Evolutionary conservation across 2,113 vertebrate genomes (phyloP), one percentile per base, ranked within the genome.

Genomic region (Symphodus melops): DNA sequence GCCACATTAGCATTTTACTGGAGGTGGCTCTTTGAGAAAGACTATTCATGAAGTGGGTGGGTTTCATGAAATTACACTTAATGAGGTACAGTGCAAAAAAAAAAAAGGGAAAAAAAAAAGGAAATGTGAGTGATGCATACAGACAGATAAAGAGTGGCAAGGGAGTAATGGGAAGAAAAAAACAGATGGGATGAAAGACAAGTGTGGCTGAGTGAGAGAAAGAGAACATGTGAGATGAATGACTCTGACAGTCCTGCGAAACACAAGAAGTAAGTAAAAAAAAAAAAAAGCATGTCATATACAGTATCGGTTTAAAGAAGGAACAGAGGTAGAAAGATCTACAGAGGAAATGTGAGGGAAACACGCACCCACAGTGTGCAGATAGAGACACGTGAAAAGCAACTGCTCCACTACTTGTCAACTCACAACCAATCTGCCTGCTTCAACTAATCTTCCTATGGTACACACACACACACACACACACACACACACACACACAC

Each of bases 1-100:
- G 77, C 52, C 46, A 37, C 83, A 91, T 90, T 91, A 89, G 63
- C 88, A 90, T 93, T 83, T 90, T 33, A 68, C 65, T 77, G 55
- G 73, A 79, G 53, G 71, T 71, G 54, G 53, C 75, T 77, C 72
- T 84, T 56, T 82, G 75, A 77, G 69, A 56, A 66, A 70, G 75
- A 55, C 36, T 56, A 72, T 69, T 88, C 87, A 77, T 86, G 71
- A 66, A 86, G 84, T 9, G 49, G 64, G 16, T 63, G 25, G 53
- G 48, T 70, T 70, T 88, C 57, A 76, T 21, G 41, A 65, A 77
- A 83, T 81, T 53, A 67, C 48, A 63, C 52, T 83, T 83, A 82
- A 85, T 79, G 82, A 82, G 68, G 44, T 53, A 48, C 4, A 42
- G 63, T 12, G 36, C 36, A 42, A 42, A 80, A 76, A 58, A 39